Evolutionary conservation across 1,140 invertebrate species (phyloP).

Genomic region (Aphelinus certus): DNA sequence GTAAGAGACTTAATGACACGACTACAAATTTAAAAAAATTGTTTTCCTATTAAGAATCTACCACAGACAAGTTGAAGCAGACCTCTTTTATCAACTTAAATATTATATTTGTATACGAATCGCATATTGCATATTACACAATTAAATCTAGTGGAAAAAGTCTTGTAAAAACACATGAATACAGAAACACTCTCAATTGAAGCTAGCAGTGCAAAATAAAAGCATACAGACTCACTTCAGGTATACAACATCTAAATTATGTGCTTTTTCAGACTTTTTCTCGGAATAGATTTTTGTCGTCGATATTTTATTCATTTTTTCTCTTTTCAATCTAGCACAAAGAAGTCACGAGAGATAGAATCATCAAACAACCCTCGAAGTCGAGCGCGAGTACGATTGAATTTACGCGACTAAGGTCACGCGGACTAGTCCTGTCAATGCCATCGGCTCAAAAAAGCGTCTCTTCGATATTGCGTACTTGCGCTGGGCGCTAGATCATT

Average conservation of each 20-base stretch:
- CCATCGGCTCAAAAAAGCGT: slow-evolving; percentile 4
- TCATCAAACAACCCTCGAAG: neutral
- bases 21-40: too few species aligned
- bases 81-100: slow-evolving; percentile 13
- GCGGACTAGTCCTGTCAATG: slow-evolving; percentile 15
- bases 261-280: slow-evolving; percentile 39
- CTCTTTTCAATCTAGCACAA: slow-evolving; percentile 29
- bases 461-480: neutral
- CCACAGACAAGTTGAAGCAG: slow-evolving; percentile 16
- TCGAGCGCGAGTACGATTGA: neutral
- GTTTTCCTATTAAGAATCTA: neutral
- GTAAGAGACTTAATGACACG: too few species aligned
- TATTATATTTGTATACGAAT: slow-evolving; percentile 35
- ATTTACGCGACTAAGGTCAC: slow-evolving; percentile 12
- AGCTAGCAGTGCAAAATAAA: neutral
- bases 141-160: slow-evolving; percentile 34
- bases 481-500: slow-evolving; percentile 69
- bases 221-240: slow-evolving; percentile 3
- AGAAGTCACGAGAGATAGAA: slow-evolving; percentile 19
- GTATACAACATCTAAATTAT: slow-evolving; percentile 20
- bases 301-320: slow-evolving; percentile 18
- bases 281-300: slow-evolving; percentile 22
- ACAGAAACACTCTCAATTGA: neutral
- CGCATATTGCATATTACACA: slow-evolving; percentile 11
- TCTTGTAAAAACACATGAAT: slow-evolving; percentile 27